These are phyloP conservation scores for Latrodectus geometricus DNA, from an alignment of 1,140 invertebrate genomes.

Conservation along the genomic window DNA sequence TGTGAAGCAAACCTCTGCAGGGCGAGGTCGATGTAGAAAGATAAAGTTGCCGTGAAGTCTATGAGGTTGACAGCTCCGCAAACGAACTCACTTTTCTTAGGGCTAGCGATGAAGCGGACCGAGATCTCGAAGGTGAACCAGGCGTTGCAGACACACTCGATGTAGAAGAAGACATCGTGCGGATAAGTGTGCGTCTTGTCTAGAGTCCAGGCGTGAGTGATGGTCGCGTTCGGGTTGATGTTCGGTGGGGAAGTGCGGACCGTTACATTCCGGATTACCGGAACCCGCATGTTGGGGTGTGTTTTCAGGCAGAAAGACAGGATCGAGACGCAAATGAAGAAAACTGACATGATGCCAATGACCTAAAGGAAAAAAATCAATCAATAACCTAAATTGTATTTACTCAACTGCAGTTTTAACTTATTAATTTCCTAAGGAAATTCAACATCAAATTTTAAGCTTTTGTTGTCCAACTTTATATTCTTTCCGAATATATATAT, in stretches of 20 bases:
- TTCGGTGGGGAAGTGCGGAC: no score
- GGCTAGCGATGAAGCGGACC: slow-evolving; percentile 86
- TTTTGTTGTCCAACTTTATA: no score
- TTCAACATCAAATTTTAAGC: no score
- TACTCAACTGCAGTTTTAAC: no score
- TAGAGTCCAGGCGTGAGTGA: slow-evolving; percentile 69
- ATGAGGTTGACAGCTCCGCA: slow-evolving; percentile 96
- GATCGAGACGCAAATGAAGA: slow-evolving; percentile 93
- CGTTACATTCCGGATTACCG: slow-evolving; percentile 73
- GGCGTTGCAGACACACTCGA: slow-evolving; percentile 92
- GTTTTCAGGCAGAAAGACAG: slow-evolving; percentile 95
- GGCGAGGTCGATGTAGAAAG: slow-evolving; percentile 95
- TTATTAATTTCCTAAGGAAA: no score
- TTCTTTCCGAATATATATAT: no score
- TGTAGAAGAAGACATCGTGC: slow-evolving; percentile 88
- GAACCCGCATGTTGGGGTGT: slow-evolving; percentile 85
- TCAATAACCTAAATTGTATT: no score
- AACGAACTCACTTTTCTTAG: slow-evolving; percentile 92
- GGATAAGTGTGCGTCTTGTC: slow-evolving; percentile 81
- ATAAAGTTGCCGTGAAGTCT: slow-evolving; percentile 98
- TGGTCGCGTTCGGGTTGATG: slow-evolving; percentile 61
- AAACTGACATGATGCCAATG: slow-evolving; percentile 87
- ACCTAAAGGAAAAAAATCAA: slow-evolving; percentile 67
- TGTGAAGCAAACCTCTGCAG: slow-evolving; percentile 86
- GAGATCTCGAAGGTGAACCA: slow-evolving; percentile 96